These are phyloP conservation scores for Hippopotamyrus pictus DNA, from an alignment of 2,797 vertebrate species.

Conservation along the genomic window DNA sequence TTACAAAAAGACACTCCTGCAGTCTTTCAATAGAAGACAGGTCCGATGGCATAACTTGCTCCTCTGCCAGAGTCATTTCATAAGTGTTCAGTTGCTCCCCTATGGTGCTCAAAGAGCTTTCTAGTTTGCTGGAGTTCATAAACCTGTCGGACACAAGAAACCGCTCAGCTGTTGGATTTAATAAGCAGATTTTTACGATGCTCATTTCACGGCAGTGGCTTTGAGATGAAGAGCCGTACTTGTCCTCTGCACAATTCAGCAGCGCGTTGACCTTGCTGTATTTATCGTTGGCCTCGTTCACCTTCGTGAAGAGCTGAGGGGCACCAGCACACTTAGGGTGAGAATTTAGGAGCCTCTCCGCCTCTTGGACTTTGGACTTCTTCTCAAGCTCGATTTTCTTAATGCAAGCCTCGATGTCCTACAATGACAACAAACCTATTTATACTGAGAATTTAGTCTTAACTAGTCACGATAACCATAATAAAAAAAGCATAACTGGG, in stretches of 20 bases:
- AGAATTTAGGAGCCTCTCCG: conserved; percentile 69
- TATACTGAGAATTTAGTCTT: not conserved
- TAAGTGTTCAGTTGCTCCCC: conserved; percentile 67
- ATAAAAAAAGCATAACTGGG: not conserved
- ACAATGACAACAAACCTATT: conserved; percentile 20
- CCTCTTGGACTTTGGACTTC: conserved; percentile 63
- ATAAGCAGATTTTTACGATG: not conserved
- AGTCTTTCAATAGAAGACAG: conserved; percentile 67
- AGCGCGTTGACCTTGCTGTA: conserved; percentile 73
- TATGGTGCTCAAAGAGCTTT: conserved; percentile 77
- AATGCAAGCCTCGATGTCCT: conserved; percentile 76
- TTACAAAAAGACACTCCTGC: conserved; percentile 76
- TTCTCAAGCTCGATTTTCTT: conserved; percentile 77
- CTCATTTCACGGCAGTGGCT: not conserved
- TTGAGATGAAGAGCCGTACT: conserved; percentile 58
- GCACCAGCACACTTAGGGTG: conserved; percentile 65
- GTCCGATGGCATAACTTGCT: conserved; percentile 77
- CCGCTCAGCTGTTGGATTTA: not conserved
- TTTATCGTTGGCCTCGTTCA: conserved; percentile 73
- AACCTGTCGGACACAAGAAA: conserved; percentile 57
- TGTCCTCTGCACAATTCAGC: conserved; percentile 76
- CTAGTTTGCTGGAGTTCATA: conserved; percentile 73
- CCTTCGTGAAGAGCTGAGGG: conserved; percentile 71
- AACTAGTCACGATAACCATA: not conserved
- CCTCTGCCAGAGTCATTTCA: conserved; percentile 77